Percentiles rank a stretch among this genome's conserved stretches.
Conservation (phyloP, 2,797 vertebrate genomes). For the Nannoperca obscura region DNA sequence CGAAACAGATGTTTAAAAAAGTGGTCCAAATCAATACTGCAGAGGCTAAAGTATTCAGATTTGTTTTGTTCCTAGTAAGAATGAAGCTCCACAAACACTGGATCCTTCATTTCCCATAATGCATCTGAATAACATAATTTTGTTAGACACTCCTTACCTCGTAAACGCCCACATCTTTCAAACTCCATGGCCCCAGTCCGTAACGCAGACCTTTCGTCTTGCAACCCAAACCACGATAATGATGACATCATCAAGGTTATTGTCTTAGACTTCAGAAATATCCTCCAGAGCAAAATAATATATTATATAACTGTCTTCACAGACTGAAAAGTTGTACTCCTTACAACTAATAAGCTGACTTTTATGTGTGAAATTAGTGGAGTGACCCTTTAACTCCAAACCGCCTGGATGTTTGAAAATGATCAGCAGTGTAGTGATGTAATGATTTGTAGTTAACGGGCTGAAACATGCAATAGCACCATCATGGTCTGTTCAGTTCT, state of each 20-base stretch:
- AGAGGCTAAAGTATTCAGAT: background rate
- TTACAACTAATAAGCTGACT: background rate
- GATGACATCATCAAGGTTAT: background rate
- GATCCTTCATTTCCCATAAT: constrained; percentile 4
- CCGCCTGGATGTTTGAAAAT: background rate
- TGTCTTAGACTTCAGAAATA: background rate
- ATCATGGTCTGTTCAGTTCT: constrained; percentile 1
- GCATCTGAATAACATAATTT: background rate
- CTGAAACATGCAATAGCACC: background rate
- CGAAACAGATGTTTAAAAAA: background rate
- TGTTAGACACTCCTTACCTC: background rate
- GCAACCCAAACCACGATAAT: background rate
- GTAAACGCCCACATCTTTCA: background rate
- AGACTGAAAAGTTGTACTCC: no score
- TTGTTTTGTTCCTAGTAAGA: background rate
- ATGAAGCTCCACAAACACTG: background rate
- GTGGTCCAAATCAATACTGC: background rate
- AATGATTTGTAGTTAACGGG: constrained; percentile 4
- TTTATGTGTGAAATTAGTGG: background rate
- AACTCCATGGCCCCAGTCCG: background rate
- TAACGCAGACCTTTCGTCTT: background rate
- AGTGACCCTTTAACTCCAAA: background rate
- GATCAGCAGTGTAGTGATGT: background rate
- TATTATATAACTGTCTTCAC: no score
- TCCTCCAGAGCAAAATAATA: background rate